Conservation (phyloP, 1,140 invertebrate species). For the Cecropterus lyciades region DNA sequence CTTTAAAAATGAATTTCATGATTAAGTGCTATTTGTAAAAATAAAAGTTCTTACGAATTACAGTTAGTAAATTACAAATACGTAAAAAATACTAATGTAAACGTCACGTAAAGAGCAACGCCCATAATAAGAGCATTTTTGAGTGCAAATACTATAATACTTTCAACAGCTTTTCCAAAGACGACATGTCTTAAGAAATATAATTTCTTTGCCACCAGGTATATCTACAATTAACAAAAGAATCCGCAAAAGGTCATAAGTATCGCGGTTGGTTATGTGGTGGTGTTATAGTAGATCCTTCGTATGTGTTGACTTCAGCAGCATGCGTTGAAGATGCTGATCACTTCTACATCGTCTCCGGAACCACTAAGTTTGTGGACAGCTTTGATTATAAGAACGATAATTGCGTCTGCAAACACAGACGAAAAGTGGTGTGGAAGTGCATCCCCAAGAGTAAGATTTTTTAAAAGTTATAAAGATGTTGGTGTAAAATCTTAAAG, state of each 20-base stretch:
- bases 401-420: slow-evolving; percentile 71
- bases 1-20: no score
- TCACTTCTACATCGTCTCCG: slow-evolving; percentile 74
- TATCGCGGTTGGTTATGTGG: slow-evolving; percentile 75
- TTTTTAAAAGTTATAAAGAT: no score
- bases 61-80: no score
- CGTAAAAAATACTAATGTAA: no score
- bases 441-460: slow-evolving; percentile 76
- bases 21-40: no score
- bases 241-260: slow-evolving; percentile 74
- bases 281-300: slow-evolving; percentile 65
- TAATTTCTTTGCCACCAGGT: slow-evolving; percentile 49
- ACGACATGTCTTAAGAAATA: background rate
- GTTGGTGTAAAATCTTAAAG: no score
- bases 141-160: no score
- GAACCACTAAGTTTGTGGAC: slow-evolving; percentile 72
- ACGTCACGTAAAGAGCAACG: no score
- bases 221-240: slow-evolving; percentile 72
- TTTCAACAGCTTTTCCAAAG: no score
- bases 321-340: slow-evolving; percentile 78
- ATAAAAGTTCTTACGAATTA: no score
- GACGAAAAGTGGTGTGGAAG: slow-evolving; percentile 74
- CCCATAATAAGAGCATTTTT: no score
- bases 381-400: slow-evolving; percentile 71
- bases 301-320: slow-evolving; percentile 71